Base-by-base conservation (phyloP, 2,113 vertebrate species). In the Dromaius novaehollandiae region DNA sequence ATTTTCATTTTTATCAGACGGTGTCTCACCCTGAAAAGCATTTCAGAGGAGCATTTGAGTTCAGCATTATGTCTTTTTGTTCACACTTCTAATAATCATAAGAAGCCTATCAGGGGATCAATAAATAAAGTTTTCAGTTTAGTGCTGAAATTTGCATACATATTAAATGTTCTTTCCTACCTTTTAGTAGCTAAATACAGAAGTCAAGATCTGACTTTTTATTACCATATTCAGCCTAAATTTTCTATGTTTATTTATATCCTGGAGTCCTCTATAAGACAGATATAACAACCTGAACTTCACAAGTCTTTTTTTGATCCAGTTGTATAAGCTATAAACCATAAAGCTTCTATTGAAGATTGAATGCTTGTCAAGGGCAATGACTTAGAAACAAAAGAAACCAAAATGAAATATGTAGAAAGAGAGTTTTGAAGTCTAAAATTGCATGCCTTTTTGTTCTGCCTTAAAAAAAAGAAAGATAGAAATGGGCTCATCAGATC, bases 171-270 rank as follows among this genome's bases (percentile, higher is more conserved):
- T 88, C 77, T 91, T 89, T 74, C 60, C 60, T 5, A 15, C 13
- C 69, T 95, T 95, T 96, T 89, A 93, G 77, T 71, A 83, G 65
- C 75, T 97, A 97, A 96, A 92, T 89, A 85, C 78, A 83, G 56
- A 94, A 96, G 82, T 86, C 73, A 96, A 88, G 69, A 89, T 87
- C 69, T 89, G 78, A 86, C 53, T 86, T 95, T 92, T 92, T 96
- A 96, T 96, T 96, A 90, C 9, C 58, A 70, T 73, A 82, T 94
- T 95, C 51, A 50, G 56, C 42, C 83, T 93, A 91, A 74, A 82
- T 89, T 84, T 84, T 86, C 88, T 79, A 90, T 94, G 82, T 96
- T 95, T 97, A 97, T 97, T 97, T 97, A 95, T 96, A 89, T 76
- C 44, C 25, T 68, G 42, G 70, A 58, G 40, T 80, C 44, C 86